These are phyloP conservation scores for Dendrolimus pini DNA, from an alignment of 2,888 invertebrate species.

Conservation along the genomic window DNA sequence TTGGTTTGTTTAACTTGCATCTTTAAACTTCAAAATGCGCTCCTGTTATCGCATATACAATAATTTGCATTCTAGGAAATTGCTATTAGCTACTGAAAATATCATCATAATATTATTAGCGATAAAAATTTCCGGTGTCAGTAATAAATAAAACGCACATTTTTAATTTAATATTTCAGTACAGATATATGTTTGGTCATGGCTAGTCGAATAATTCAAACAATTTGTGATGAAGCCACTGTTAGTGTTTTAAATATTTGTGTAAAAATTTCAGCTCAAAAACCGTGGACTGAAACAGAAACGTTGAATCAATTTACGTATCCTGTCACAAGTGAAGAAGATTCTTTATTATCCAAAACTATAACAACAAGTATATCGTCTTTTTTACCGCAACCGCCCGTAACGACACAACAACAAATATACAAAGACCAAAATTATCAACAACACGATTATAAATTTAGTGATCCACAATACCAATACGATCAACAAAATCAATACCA, in stretches of 20 bases:
- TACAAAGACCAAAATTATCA: conserved; percentile 42
- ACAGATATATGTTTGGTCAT: conserved; percentile 28
- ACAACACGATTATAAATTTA: conserved; percentile 37
- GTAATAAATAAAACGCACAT: conserved; percentile 14
- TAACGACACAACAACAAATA: conserved; percentile 44
- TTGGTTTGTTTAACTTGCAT: too few relatives aligned
- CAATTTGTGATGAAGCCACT: conserved; percentile 36
- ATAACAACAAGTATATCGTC: conserved; percentile 46
- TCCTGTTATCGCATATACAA: too few relatives aligned
- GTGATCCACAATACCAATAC: conserved; percentile 24
- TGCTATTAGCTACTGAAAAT: conserved; percentile 1
- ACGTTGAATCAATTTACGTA: conserved; percentile 52
- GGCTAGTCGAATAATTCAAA: conserved; percentile 37
- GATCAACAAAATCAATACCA: conserved; percentile 30
- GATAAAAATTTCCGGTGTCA: conserved; percentile 56
- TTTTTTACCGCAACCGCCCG: conserved; percentile 48
- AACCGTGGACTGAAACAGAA: conserved; percentile 62
- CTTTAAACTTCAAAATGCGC: too few relatives aligned
- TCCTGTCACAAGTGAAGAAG: conserved; percentile 48
- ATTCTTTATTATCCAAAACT: conserved; percentile 45
- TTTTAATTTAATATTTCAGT: conserved; percentile 28
- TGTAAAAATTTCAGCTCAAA: conserved; percentile 65
- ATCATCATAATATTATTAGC: conserved; percentile 21
- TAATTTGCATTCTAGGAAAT: too few relatives aligned
- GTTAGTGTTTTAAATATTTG: conserved; percentile 39